A percentile compares a stretch with the other conserved stretches of the same genome.
Conservation (phyloP, 2,888 invertebrate species). For the Apoda limacodes region DNA sequence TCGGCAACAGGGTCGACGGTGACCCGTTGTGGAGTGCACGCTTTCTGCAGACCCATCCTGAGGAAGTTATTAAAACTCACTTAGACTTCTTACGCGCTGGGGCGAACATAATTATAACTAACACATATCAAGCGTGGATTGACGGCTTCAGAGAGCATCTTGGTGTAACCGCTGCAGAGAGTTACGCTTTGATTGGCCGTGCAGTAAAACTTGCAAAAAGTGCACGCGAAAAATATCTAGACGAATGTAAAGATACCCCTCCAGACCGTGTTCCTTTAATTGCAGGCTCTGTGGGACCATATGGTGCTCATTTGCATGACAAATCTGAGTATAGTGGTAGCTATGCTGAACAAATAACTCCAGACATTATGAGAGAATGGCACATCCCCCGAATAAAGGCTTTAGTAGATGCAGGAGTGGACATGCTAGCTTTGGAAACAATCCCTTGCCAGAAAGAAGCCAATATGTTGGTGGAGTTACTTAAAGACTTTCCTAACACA, state of each 20-base stretch:
- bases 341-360: slow-evolving; percentile 75
- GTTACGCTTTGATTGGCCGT: slow-evolving; percentile 75
- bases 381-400: slow-evolving; percentile 84
- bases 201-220: slow-evolving; percentile 79
- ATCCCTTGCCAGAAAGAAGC: slow-evolving; percentile 91
- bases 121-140: slow-evolving; percentile 89
- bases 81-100: slow-evolving; percentile 86
- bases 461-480: slow-evolving; percentile 78
- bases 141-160: slow-evolving; percentile 81
- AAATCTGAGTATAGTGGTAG: too few relatives aligned
- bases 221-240: slow-evolving; percentile 72
- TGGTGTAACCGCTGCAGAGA: slow-evolving; percentile 73
- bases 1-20: slow-evolving; percentile 79
- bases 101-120: slow-evolving; percentile 87
- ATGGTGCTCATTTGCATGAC: slow-evolving; percentile 88
- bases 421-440: slow-evolving; percentile 91
- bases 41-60: slow-evolving; percentile 80
- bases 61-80: slow-evolving; percentile 81
- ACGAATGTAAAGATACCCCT: slow-evolving; percentile 41
- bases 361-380: slow-evolving; percentile 78
- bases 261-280: slow-evolving; percentile 64
- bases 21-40: slow-evolving; percentile 92
- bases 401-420: slow-evolving; percentile 81
- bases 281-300: slow-evolving; percentile 92
- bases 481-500: slow-evolving; percentile 79